Conservation (phyloP, 1,140 invertebrate species). For the Octopus sinensis region DNA sequence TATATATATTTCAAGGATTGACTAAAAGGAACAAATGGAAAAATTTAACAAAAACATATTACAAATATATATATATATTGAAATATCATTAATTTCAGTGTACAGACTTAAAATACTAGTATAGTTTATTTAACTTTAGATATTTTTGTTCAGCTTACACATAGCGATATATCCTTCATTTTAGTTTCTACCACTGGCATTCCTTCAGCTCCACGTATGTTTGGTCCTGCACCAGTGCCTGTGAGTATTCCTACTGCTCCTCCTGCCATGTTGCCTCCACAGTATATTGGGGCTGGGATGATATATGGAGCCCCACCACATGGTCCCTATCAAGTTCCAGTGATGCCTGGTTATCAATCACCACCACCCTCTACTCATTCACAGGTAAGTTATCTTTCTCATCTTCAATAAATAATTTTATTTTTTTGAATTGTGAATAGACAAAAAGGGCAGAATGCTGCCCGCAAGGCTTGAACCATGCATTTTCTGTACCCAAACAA, state of each 20-base stretch:
- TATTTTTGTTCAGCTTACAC: too few species aligned
- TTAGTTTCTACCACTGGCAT: constrained; percentile 26
- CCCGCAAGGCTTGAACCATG: too few species aligned
- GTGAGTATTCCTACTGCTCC: constrained; percentile 22
- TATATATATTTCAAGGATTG: too few species aligned
- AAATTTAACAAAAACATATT: not conserved
- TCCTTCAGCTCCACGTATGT: constrained; percentile 24
- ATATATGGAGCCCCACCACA: constrained; percentile 31
- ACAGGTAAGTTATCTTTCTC: constrained; percentile 19
- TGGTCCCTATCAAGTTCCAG: constrained; percentile 24
- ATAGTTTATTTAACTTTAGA: too few species aligned
- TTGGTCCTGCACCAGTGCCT: constrained; percentile 18
- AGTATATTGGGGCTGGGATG: constrained; percentile 28
- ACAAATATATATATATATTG: not conserved
- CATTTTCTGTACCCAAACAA: too few species aligned
- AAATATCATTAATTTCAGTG: not conserved
- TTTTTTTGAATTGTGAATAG: too few species aligned
- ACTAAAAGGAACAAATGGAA: not conserved
- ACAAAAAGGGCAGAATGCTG: too few species aligned
- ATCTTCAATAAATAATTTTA: not conserved
- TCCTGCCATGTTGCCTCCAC: constrained; percentile 26
- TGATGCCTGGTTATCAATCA: constrained; percentile 18
- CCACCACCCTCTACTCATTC: constrained; percentile 20
- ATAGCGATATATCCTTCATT: not conserved
- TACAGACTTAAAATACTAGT: not conserved